Evolutionary conservation across 2,797 vertebrate genomes (phyloP).

Genomic region (Anas georgica): DNA sequence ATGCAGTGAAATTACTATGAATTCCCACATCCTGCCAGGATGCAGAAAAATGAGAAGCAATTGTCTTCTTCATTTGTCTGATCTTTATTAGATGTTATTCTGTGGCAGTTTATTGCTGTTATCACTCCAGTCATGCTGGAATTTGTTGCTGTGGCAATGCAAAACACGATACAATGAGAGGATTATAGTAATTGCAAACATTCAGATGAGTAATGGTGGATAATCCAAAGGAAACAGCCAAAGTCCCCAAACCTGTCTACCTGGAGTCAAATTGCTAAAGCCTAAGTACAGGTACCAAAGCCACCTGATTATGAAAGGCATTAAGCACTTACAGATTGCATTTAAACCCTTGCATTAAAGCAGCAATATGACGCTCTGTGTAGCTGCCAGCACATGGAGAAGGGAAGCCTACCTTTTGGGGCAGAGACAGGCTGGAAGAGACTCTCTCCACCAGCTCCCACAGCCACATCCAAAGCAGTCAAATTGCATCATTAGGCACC

Average conservation of each 20-base stretch:
- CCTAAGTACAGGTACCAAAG: neutral
- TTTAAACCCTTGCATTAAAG: neutral
- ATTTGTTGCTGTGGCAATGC: neutral
- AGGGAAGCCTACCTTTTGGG: neutral
- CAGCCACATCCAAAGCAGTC: neutral
- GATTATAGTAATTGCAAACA: neutral
- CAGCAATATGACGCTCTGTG: neutral
- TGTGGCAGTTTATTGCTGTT: neutral
- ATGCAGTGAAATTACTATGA: neutral
- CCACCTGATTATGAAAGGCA: neutral
- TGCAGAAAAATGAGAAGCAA: neutral
- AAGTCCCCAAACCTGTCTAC: neutral
- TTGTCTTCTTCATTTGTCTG: neutral
- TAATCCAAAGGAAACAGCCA: neutral
- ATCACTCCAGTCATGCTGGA: neutral
- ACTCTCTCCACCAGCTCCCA: neutral
- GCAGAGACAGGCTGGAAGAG: neutral
- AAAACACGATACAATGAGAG: neutral
- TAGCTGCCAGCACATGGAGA: neutral
- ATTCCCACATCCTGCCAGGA: neutral
- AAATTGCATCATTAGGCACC: neutral
- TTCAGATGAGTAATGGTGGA: neutral
- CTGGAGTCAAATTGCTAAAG: neutral
- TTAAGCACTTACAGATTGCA: neutral
- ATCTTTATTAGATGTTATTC: constrained; percentile 6